Conservation (phyloP, 2,888 invertebrate species). For the Polylopha cassiicola region DNA sequence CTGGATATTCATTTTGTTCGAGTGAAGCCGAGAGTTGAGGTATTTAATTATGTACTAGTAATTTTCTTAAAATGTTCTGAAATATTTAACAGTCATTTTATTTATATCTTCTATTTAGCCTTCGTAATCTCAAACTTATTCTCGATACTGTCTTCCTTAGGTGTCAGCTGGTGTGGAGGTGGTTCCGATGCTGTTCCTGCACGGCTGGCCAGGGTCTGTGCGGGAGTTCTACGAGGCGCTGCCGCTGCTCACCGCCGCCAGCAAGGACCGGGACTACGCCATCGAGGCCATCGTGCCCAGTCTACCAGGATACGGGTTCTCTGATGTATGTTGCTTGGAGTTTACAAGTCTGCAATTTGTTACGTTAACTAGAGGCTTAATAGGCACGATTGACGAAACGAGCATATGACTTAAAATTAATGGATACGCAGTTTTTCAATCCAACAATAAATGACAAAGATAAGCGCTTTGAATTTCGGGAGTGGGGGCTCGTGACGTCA, state of each 20-base stretch:
- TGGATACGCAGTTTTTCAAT: too few species aligned
- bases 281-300: slow-evolving; percentile 73
- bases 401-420: too few species aligned
- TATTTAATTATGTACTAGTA: too few species aligned
- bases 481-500: too few species aligned
- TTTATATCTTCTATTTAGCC: background rate
- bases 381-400: too few species aligned
- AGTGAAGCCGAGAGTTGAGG: slow-evolving; percentile 19
- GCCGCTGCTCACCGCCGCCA: slow-evolving; percentile 71
- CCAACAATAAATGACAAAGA: too few species aligned
- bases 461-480: too few species aligned
- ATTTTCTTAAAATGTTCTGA: too few species aligned
- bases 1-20: slow-evolving; percentile 83
- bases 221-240: slow-evolving; percentile 81
- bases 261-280: slow-evolving; percentile 61
- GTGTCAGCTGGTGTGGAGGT: slow-evolving; percentile 40
- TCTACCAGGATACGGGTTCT: slow-evolving; percentile 44
- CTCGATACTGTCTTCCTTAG: too few species aligned
- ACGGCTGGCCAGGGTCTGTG: slow-evolving; percentile 86
- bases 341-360: too few species aligned
- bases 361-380: too few species aligned
- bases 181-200: slow-evolving; percentile 79
- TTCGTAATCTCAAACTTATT: background rate
- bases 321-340: slow-evolving; percentile 23
- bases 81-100: too few species aligned